These are phyloP conservation scores for Manduca sexta DNA, from an alignment of 1,140 invertebrate genomes.

Conservation along the genomic window DNA sequence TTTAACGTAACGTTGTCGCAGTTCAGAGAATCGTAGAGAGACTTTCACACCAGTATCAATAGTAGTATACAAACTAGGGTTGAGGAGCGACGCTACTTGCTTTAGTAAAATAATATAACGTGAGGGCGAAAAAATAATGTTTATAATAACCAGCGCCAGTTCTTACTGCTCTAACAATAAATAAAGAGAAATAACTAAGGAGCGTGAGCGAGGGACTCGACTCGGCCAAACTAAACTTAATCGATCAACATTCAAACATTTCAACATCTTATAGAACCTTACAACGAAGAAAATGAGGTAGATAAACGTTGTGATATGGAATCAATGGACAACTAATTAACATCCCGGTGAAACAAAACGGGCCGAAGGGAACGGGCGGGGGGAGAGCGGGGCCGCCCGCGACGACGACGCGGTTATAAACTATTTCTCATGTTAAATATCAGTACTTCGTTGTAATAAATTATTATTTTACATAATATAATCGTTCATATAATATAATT, in stretches of 20 bases:
- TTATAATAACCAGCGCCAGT: constrained; percentile 2
- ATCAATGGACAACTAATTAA: constrained; percentile 24
- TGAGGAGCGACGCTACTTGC: no score
- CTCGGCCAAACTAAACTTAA: constrained; percentile 16
- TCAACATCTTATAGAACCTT: constrained; percentile 63
- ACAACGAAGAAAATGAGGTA: constrained; percentile 69
- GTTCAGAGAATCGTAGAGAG: no score
- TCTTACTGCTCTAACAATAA: constrained; percentile 40
- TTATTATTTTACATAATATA: constrained; percentile 33
- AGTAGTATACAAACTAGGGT: no score
- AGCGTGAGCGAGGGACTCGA: constrained; percentile 4
- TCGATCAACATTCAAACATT: constrained; percentile 27
- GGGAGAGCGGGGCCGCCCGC: no score
- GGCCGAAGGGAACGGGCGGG: no score
- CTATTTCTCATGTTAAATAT: constrained; percentile 40
- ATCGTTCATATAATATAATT: constrained; percentile 26
- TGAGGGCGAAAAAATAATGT: background rate
- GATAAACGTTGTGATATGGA: constrained; percentile 69
- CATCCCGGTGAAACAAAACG: no score
- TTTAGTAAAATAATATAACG: no score
- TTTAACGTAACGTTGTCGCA: no score
- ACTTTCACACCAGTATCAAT: no score
- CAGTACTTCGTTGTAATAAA: constrained; percentile 63
- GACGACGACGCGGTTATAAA: constrained; percentile 39
- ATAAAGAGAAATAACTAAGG: constrained; percentile 41